Evolutionary conservation across 1,140 invertebrate genomes (phyloP).

Genomic region (Drosophila subobscura): DNA sequence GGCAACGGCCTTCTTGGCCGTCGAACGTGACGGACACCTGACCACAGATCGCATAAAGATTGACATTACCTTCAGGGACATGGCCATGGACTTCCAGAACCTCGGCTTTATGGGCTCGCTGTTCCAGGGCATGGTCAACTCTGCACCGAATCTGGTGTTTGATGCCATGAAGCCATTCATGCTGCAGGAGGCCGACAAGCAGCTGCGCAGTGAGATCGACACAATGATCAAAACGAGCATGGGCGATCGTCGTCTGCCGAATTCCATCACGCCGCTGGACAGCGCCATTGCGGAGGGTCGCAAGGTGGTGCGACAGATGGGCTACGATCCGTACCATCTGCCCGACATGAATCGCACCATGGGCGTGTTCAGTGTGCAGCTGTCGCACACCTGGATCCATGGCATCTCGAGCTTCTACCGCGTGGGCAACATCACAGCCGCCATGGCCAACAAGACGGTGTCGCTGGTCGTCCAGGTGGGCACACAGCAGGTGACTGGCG

Average conservation of each 20-base stretch:
- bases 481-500: conserved; percentile 90
- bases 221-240: conserved; percentile 87
- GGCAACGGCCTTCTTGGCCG: conserved; percentile 87
- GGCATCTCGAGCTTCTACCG: conserved; percentile 92
- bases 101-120: conserved; percentile 89
- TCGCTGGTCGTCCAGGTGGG: conserved; percentile 87
- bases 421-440: conserved; percentile 90
- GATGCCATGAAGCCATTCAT: conserved; percentile 94
- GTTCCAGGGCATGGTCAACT: conserved; percentile 91
- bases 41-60: conserved; percentile 90
- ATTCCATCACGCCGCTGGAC: conserved; percentile 93
- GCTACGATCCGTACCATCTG: conserved; percentile 89
- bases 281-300: conserved; percentile 90
- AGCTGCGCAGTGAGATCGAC: conserved; percentile 87
- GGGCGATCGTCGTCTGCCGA: conserved; percentile 89
- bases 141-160: conserved; percentile 91
- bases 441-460: conserved; percentile 89
- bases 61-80: conserved; percentile 91
- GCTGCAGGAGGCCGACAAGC: conserved; percentile 89
- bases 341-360: conserved; percentile 88
- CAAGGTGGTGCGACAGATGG: conserved; percentile 88
- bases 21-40: conserved; percentile 89
- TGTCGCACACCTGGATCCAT: conserved; percentile 90
- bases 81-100: conserved; percentile 92
- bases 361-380: conserved; percentile 88